Conservation (phyloP, 1,140 invertebrate genomes). For the Eulimnadia texana region DNA sequence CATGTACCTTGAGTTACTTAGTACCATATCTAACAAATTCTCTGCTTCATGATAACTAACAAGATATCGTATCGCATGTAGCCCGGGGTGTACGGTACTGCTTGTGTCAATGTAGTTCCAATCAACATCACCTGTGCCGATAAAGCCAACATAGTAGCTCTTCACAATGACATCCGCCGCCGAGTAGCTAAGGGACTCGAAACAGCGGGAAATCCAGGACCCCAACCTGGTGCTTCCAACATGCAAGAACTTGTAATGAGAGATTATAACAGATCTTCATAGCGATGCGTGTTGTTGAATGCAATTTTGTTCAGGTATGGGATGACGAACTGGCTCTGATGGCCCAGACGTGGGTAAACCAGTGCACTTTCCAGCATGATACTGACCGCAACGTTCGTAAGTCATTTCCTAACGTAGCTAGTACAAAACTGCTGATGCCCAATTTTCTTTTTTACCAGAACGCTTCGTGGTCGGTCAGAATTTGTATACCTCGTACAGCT, state of each 20-base stretch:
- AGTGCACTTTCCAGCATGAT: slow-evolving; percentile 10
- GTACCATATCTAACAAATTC: too few relatives aligned
- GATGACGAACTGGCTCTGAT: slow-evolving; percentile 10
- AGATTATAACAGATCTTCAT: not conserved
- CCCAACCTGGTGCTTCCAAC: slow-evolving; percentile 53
- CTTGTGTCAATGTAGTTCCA: not conserved
- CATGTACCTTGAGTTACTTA: too few relatives aligned
- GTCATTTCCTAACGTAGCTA: not conserved
- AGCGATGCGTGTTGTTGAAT: slow-evolving; percentile 44
- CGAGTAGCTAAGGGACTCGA: slow-evolving; percentile 61
- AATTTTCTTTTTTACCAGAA: not conserved
- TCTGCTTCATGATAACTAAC: too few relatives aligned
- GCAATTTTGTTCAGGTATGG: slow-evolving; percentile 9
- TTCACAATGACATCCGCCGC: slow-evolving; percentile 61
- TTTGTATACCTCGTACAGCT: not conserved
- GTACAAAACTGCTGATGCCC: not conserved
- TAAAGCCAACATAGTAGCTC: slow-evolving; percentile 29
- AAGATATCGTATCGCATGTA: not conserved
- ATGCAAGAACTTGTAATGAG: slow-evolving; percentile 31
- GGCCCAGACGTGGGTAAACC: slow-evolving; percentile 5
- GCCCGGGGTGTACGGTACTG: not conserved
- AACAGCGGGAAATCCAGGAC: slow-evolving; percentile 35
- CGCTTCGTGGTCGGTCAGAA: slow-evolving; percentile 2
- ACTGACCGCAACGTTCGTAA: slow-evolving; percentile 11
- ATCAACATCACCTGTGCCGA: slow-evolving; percentile 1